Conservation (phyloP, 1,140 invertebrate genomes). For the Drosophila varians region DNA sequence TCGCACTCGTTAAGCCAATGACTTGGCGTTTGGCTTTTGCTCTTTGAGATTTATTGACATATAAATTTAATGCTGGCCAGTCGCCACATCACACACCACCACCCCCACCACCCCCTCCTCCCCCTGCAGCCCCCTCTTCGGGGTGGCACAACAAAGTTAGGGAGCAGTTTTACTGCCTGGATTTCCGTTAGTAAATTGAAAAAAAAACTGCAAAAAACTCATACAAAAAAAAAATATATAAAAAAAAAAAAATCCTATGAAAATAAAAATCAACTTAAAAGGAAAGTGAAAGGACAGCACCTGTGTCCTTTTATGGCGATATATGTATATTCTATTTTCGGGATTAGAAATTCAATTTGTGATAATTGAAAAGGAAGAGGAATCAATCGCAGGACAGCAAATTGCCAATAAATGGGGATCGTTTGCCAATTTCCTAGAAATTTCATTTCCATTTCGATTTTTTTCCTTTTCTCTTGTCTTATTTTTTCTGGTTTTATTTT, state of each 20-base stretch:
- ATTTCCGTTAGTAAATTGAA: conserved; percentile 79
- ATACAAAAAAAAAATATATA: conserved; percentile 5
- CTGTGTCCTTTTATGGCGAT: background rate
- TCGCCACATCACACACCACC: background rate
- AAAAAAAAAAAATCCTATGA: background rate
- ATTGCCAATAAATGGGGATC: conserved; percentile 4
- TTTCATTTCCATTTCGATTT: no score
- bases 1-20: conserved; percentile 48
- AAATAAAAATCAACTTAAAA: conserved; percentile 17
- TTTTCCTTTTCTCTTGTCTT: no score
- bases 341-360: conserved; percentile 36
- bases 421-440: conserved; percentile 54
- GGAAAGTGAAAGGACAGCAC: conserved; percentile 10
- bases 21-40: conserved; percentile 74
- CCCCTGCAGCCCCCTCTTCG: background rate
- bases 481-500: conserved; percentile 21
- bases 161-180: conserved; percentile 73
- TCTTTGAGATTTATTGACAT: conserved; percentile 77
- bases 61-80: conserved; percentile 71
- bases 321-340: conserved; percentile 16
- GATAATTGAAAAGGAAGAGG: conserved; percentile 25
- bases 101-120: background rate
- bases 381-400: conserved; percentile 20
- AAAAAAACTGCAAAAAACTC: conserved; percentile 36
- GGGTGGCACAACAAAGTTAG: conserved; percentile 61